Evolutionary conservation across 2,797 vertebrate species (phyloP), one percentile per base, ranked within the genome.

Genomic region (Pseudomugil tenellus): DNA sequence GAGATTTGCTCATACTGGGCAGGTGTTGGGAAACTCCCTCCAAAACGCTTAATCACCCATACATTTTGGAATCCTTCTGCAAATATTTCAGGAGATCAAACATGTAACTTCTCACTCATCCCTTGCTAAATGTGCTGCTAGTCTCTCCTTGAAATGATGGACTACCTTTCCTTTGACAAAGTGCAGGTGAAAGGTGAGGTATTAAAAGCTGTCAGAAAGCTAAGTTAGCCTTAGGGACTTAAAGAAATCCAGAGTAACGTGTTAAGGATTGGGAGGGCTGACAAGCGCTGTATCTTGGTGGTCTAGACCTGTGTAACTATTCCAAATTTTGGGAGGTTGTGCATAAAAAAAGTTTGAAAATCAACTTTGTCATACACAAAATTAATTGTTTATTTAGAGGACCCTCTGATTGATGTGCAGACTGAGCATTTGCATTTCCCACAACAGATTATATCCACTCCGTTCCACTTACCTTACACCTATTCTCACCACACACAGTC

Each of bases 261-360:
- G 81, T 81, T 85, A 74, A 74, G 53, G 74, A 83, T 64, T 76
- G 68, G 77, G 84, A 77, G 77, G 78, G 83, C 85, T 74, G 70
- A 71, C 57, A 65, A 74, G 71, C 29, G 14, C 64, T 35, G 72
- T 77, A 77, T 73, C 89, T 93, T 92, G 93, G 93, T 94, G 93
- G 92, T 94, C 93, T 72, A 32, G 78, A 75, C 48, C 78, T 91
- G 86, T 84, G 87, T 89, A 88, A 92, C 92, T 88, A 89, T 73
- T 75, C 53, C 70, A 87, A 81, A 81, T 90, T 86, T 88, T 67
- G 86, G 85, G 87, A 85, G 77, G 61, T 67, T 71, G 80, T 91
- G 83, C 80, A 76, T 83, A 77, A 81, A 31, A 63, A 35, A 49
- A 53, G 67, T 79, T 75, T 88, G 80, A 85, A 80, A 34, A 90